A percentile compares a stretch with the other conserved stretches of the same genome.
phyloP scores from a whole-genome alignment of 2,797 vertebrate species.

The Peromyscus melanophrys region DNA sequence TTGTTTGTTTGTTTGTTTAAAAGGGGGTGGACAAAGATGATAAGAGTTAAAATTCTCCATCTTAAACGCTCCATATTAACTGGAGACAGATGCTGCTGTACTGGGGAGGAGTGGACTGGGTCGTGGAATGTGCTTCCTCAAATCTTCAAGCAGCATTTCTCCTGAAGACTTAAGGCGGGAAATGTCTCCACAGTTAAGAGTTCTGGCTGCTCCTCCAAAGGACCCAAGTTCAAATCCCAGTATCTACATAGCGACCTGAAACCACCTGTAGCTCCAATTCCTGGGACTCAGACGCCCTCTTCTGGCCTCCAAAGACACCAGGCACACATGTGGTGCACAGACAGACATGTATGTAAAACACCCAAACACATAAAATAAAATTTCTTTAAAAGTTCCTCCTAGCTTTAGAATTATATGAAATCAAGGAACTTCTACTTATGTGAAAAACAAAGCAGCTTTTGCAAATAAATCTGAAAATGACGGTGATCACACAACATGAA shows the following conservation, averaged over 20 bases:
- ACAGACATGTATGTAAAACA: not conserved
- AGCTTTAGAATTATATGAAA: constrained; percentile 57
- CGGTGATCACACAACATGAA: constrained; percentile 61
- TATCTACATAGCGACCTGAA: not conserved
- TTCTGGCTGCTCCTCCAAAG: not conserved
- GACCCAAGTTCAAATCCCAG: not conserved
- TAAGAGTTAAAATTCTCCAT: constrained; percentile 26
- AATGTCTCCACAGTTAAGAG: not conserved
- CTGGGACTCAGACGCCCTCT: not conserved
- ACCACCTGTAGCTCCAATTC: not conserved
- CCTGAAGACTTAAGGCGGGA: constrained; percentile 12
- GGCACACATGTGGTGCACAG: not conserved
- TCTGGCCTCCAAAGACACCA: not conserved
- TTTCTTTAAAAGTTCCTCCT: not conserved
- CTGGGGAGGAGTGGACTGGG: not conserved
- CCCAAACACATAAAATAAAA: not conserved
- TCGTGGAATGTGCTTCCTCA: not conserved
- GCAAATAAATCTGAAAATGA: constrained; percentile 71
- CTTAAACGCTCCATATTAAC: not conserved
- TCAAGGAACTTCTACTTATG: constrained; percentile 66
- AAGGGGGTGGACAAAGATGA: not conserved
- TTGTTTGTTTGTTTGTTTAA: not conserved
- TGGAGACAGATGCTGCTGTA: not conserved
- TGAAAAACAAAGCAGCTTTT: constrained; percentile 64
- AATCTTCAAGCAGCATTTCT: constrained; percentile 37